phyloP scores from a whole-genome alignment of 2,888 invertebrate genomes.

The Creontiades dilutus region DNA sequence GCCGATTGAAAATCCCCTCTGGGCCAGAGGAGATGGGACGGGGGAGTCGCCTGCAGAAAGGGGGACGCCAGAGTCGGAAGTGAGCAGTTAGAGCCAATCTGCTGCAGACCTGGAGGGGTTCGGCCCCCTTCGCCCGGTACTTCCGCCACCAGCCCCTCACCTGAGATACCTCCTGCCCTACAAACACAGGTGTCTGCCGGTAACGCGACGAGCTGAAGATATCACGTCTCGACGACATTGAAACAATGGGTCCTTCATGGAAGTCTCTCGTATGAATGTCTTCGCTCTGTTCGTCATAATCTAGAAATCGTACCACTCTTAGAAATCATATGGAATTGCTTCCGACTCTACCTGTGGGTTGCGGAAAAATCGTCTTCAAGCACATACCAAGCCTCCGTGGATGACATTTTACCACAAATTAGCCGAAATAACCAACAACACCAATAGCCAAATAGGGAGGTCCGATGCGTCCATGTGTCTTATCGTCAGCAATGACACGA shows the following conservation, averaged over 20 bases:
- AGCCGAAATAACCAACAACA: too few species aligned
- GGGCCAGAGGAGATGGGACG: not conserved
- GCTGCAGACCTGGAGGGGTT: not conserved
- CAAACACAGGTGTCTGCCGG: constrained; percentile 30
- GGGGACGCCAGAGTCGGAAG: constrained; percentile 58
- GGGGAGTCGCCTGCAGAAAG: not conserved
- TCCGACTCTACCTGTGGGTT: too few species aligned
- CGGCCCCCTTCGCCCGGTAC: constrained; percentile 2
- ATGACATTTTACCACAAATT: too few species aligned
- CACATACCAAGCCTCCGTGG: too few species aligned
- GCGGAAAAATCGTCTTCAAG: too few species aligned
- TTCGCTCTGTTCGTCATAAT: too few species aligned
- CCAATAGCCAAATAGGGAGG: too few species aligned
- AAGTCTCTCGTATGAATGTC: not conserved
- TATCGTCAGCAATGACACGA: too few species aligned
- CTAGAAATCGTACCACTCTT: too few species aligned
- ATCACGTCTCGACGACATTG: not conserved
- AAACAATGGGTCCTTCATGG: constrained; percentile 3
- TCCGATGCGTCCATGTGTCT: too few species aligned
- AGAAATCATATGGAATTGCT: too few species aligned
- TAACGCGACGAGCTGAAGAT: not conserved
- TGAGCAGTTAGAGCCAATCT: constrained; percentile 67
- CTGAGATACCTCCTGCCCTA: constrained; percentile 57
- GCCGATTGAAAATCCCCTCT: constrained; percentile 51
- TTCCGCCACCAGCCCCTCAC: constrained; percentile 52